Evolutionary conservation across 2,797 vertebrate species (phyloP), one percentile per base, ranked within the genome.

Genomic region (Takifugu ocellatus): DNA sequence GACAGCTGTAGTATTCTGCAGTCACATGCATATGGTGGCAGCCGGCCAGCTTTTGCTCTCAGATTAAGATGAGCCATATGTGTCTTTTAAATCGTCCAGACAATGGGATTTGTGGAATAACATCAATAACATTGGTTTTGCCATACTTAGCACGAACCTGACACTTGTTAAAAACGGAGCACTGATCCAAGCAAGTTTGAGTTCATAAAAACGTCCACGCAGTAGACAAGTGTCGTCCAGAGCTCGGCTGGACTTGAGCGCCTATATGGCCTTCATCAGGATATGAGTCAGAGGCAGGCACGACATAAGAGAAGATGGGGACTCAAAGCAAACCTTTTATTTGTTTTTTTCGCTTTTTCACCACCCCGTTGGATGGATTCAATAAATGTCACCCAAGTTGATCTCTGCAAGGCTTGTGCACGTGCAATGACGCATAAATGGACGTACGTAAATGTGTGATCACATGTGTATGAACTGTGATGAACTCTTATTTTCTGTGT

Each of bases 41-140:
- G 43, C 16, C 29, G 2, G 72, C 72, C 78, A 84, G 66, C 59
- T 58, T 69, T 61, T 61, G 26, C 60, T 70, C 54, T 67, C 63
- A 61, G 53, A 48, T 70, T 67, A 85, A 85, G 70, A 52, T 74
- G 68, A 82, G 68, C 78, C 82, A 84, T 63, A 78, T 81, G 78
- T 43, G 49, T 72, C 56, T 66, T 69, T 74, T 54, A 56, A 68
- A 81, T 68, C 60, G 61, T 39, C 2, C 3, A 39, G 36, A 39
- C 36, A 39, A 14, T 2, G 36, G 70, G 68, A 77, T 65, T 76
- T 57, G 77, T 72, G 63, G 65, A 78, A 59, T 81, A 79, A 78
- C 66, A 74, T 79, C 36, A 39, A 39, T 39, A 39, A 39, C 36
- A 14, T 10, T 14, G 36, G 2, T 14, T 39, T 39, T 14, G 36